These are phyloP conservation scores for Loris lydekkerianus DNA, from an alignment of 2,797 vertebrate species.

Conservation along the genomic window DNA sequence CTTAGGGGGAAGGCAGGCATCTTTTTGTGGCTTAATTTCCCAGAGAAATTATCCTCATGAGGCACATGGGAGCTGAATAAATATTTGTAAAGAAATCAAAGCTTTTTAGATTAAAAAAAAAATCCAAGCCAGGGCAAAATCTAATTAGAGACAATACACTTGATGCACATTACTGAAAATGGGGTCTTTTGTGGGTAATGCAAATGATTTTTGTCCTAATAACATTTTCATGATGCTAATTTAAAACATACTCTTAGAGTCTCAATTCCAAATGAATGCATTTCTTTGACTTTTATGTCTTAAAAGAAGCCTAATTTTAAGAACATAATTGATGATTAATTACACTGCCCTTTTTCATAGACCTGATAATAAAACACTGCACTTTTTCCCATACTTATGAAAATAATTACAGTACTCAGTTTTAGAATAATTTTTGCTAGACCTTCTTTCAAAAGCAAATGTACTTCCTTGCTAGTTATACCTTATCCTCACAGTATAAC, in stretches of 20 bases:
- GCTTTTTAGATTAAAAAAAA: slow-evolving; percentile 53
- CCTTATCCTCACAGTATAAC: not conserved
- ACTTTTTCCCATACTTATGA: slow-evolving; percentile 6
- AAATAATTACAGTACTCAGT: slow-evolving; percentile 66
- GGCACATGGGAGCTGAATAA: slow-evolving; percentile 17
- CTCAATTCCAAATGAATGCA: slow-evolving; percentile 63
- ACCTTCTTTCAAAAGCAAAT: slow-evolving; percentile 57
- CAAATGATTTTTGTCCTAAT: slow-evolving; percentile 66
- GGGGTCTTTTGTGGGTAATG: slow-evolving; percentile 48
- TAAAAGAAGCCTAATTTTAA: slow-evolving; percentile 72
- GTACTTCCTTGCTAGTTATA: not conserved
- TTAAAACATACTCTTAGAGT: slow-evolving; percentile 67
- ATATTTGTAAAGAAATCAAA: slow-evolving; percentile 74
- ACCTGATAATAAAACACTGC: slow-evolving; percentile 46
- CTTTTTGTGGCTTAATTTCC: slow-evolving; percentile 39
- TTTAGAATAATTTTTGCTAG: slow-evolving; percentile 51
- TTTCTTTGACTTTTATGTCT: slow-evolving; percentile 71
- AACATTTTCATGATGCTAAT: slow-evolving; percentile 65
- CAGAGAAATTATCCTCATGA: slow-evolving; percentile 58
- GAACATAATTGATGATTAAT: slow-evolving; percentile 71
- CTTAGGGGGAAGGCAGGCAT: not conserved
- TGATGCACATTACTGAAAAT: slow-evolving; percentile 35
- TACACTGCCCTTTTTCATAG: slow-evolving; percentile 51
- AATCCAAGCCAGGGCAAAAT: slow-evolving; percentile 28
- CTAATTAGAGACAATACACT: slow-evolving; percentile 25